Conservation (phyloP, 2,113 vertebrate species). For the Agelaius tricolor region DNA sequence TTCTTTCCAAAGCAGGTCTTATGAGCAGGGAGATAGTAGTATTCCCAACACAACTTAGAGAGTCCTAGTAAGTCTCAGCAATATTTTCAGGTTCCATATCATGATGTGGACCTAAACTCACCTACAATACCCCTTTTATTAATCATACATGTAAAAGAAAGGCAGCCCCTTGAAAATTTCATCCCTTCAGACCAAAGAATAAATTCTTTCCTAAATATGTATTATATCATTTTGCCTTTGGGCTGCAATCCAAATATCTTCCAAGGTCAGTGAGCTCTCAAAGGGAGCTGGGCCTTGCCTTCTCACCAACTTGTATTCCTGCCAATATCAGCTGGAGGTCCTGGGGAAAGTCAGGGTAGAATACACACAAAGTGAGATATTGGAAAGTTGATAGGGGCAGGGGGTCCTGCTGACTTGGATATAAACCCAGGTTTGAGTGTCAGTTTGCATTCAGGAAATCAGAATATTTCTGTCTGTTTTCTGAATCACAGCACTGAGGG, state of each 20-base stretch:
- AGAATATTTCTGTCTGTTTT: neutral
- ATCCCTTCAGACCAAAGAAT: slow-evolving; percentile 10
- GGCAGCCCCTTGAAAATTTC: neutral
- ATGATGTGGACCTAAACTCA: neutral
- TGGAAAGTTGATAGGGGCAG: neutral
- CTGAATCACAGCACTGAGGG: neutral
- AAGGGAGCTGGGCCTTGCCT: slow-evolving; percentile 19
- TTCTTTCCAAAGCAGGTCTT: neutral
- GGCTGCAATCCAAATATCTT: slow-evolving; percentile 37
- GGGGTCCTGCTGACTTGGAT: neutral
- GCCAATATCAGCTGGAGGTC: slow-evolving; percentile 6
- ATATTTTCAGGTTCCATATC: neutral
- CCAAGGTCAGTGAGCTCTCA: slow-evolving; percentile 57
- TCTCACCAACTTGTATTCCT: slow-evolving; percentile 17
- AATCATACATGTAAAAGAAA: neutral
- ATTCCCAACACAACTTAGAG: neutral
- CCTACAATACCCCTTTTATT: neutral
- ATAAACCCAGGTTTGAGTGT: neutral
- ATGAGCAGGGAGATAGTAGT: accelerated
- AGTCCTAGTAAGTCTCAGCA: neutral
- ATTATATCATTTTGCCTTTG: slow-evolving; percentile 42
- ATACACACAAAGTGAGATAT: neutral
- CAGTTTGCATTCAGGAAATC: neutral
- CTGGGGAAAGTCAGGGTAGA: neutral
- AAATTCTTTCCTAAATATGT: slow-evolving; percentile 49